These are phyloP conservation scores for Okapia johnstoni DNA, from an alignment of 2,113 vertebrate species.

Conservation along the genomic window DNA sequence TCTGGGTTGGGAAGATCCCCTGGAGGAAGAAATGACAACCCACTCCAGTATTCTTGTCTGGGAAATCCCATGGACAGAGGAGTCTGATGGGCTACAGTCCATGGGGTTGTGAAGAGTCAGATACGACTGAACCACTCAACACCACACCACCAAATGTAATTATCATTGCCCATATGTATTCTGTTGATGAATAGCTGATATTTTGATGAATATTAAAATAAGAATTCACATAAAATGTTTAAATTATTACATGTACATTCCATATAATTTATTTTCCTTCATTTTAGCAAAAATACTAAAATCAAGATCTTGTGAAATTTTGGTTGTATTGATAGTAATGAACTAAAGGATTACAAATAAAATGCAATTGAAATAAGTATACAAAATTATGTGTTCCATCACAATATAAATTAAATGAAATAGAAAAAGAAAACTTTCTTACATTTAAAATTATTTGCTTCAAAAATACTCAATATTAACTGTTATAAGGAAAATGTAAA, in stretches of 20 bases:
- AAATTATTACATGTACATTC: neutral
- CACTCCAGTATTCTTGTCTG: neutral
- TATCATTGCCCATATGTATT: neutral
- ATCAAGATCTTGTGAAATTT: neutral
- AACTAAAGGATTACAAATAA: neutral
- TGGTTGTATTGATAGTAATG: neutral
- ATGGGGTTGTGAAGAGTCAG: neutral
- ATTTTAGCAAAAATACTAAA: neutral
- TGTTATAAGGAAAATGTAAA: neutral
- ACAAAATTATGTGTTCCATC: neutral
- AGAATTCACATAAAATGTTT: neutral
- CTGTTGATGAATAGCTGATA: neutral
- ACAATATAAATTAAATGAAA: neutral
- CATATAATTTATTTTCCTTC: neutral
- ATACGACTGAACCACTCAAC: neutral
- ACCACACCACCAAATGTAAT: neutral
- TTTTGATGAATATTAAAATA: neutral
- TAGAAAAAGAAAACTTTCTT: neutral
- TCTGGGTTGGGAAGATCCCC: neutral
- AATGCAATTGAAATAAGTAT: neutral
- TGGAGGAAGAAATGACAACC: neutral
- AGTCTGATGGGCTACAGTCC: neutral
- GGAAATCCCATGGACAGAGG: neutral
- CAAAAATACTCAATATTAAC: neutral
- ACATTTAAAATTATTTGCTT: neutral